Conservation (phyloP, 2,797 vertebrate genomes). For the Siniperca scherzeri region DNA sequence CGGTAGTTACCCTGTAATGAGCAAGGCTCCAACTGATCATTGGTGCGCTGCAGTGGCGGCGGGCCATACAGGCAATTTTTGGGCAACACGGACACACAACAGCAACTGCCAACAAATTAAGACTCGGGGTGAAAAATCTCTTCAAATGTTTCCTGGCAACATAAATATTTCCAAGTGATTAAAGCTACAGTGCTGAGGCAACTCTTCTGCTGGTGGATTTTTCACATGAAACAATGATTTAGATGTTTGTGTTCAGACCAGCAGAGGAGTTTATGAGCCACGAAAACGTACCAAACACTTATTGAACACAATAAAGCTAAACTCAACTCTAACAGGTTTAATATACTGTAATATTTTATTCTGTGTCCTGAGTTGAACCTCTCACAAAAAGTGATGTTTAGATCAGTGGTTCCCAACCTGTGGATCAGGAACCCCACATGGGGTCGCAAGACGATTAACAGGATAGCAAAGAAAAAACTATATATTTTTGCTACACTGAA, state of each 20-base stretch:
- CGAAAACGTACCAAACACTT: conserved; percentile 62
- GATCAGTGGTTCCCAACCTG: neutral
- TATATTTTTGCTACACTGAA: neutral
- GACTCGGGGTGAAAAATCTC: conserved; percentile 64
- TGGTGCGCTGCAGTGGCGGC: conserved; percentile 47
- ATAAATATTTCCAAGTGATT: conserved; percentile 82
- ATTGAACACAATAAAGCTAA: conserved; percentile 52
- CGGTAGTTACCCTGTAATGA: conserved; percentile 71
- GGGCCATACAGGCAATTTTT: conserved; percentile 60
- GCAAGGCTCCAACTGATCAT: conserved; percentile 58
- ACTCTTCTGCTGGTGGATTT: conserved; percentile 53
- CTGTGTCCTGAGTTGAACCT: conserved; percentile 54
- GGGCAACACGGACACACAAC: conserved; percentile 60
- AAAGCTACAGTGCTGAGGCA: conserved; percentile 71
- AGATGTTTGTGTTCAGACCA: conserved; percentile 60
- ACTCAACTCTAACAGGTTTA: conserved; percentile 38
- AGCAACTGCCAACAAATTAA: conserved; percentile 74
- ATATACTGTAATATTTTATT: conserved; percentile 32
- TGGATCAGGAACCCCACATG: neutral
- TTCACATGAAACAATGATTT: conserved; percentile 65
- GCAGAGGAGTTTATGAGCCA: conserved; percentile 62
- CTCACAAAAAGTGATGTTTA: conserved; percentile 1
- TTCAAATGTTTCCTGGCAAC: conserved; percentile 83
- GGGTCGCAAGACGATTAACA: neutral
- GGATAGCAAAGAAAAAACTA: neutral